Evolutionary conservation across 2,797 vertebrate species (phyloP).

Genomic region (Rhabdomys pumilio): DNA sequence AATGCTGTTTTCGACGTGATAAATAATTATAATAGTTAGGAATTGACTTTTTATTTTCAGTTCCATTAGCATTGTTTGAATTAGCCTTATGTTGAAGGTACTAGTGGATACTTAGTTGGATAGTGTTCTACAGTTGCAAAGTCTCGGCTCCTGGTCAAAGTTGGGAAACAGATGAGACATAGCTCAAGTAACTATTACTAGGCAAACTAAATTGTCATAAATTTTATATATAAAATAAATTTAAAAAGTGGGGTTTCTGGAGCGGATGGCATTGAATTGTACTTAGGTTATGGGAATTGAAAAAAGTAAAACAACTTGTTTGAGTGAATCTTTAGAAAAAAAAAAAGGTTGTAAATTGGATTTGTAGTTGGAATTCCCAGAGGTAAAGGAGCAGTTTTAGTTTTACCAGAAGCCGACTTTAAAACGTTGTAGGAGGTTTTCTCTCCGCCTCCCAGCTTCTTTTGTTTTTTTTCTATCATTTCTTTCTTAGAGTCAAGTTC

Average conservation of each 20-base stretch:
- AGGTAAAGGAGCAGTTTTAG: constrained; percentile 61
- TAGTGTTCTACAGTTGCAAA: neutral
- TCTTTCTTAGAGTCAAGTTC: neutral
- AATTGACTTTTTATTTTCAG: constrained; percentile 64
- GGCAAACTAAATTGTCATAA: neutral
- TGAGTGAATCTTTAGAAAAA: constrained; percentile 55
- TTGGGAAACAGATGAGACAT: constrained; percentile 14
- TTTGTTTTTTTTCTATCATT: too few relatives aligned
- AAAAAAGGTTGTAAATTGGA: constrained; percentile 48
- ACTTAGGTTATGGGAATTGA: constrained; percentile 19
- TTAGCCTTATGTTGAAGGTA: neutral
- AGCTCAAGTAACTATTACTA: constrained; percentile 39
- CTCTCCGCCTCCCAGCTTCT: too few relatives aligned
- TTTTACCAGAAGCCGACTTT: constrained; percentile 48
- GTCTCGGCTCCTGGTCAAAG: neutral
- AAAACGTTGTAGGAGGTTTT: constrained; percentile 39
- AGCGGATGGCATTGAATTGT: constrained; percentile 33
- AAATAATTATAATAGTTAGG: constrained; percentile 34
- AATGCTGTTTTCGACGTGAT: constrained; percentile 26
- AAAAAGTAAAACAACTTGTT: constrained; percentile 38
- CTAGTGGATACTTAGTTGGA: constrained; percentile 6
- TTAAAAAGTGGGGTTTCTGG: constrained; percentile 15
- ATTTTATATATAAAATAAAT: constrained; percentile 25
- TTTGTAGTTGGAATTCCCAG: constrained; percentile 53
- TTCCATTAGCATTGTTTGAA: constrained; percentile 39